Percentiles rank a stretch among this genome's conserved stretches.
These are phyloP conservation scores for Erpetoichthys calabaricus DNA, from an alignment of 2,797 vertebrate genomes.

Conservation along the genomic window DNA sequence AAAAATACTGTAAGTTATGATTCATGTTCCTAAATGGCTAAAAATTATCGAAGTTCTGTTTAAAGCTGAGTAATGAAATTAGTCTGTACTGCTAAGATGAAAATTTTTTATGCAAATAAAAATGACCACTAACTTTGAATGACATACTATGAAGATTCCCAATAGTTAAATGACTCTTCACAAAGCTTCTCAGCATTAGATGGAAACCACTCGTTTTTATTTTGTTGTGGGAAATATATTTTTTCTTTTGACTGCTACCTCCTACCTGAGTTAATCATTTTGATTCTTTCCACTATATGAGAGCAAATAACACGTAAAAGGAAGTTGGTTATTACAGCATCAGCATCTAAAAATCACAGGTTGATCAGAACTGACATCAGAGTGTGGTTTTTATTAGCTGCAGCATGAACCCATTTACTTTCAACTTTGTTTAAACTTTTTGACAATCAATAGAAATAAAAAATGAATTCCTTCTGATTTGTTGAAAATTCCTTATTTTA, in stretches of 20 bases:
- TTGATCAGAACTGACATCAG: conserved; percentile 58
- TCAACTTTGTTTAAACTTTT: conserved; percentile 20
- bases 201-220: conserved; percentile 29
- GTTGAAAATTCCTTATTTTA: too few relatives aligned
- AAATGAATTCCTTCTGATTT: too few relatives aligned
- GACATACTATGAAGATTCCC: conserved; percentile 38
- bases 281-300: conserved; percentile 51
- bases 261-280: conserved; percentile 58
- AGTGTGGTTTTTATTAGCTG: conserved; percentile 48
- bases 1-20: too few relatives aligned
- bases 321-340: conserved; percentile 49
- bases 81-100: conserved; percentile 52
- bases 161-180: conserved; percentile 53
- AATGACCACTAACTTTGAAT: conserved; percentile 15
- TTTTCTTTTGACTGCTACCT: conserved; percentile 61
- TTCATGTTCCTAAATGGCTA: not conserved
- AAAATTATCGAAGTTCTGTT: conserved; percentile 21
- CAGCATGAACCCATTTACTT: conserved; percentile 39
- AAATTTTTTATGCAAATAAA: conserved; percentile 46
- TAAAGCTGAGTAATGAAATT: conserved; percentile 46
- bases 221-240: conserved; percentile 60
- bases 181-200: conserved; percentile 40
- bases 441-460: too few relatives aligned
- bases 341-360: conserved; percentile 40
- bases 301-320: conserved; percentile 47